phyloP scores from a whole-genome alignment of 2,113 vertebrate genomes.

The Bagarius yarrelli region DNA sequence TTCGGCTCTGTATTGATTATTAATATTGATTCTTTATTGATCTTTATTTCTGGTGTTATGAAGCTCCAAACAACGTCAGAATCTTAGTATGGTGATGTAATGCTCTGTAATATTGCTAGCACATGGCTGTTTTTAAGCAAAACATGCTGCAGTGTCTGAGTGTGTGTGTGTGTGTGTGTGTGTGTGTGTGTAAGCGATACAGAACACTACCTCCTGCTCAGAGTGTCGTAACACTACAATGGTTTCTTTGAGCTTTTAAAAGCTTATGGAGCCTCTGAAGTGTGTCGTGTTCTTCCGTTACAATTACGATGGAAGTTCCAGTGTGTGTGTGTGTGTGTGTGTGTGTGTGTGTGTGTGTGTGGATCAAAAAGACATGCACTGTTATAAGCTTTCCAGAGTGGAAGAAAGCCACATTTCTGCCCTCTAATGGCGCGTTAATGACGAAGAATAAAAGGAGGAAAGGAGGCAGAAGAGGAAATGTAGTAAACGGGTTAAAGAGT shows the following conservation, averaged over 20 bases:
- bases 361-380: conserved; percentile 12
- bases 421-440: conserved; percentile 47
- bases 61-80: not conserved
- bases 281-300: conserved; percentile 10
- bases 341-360: conserved; percentile 26
- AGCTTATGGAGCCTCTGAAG: conserved; percentile 9
- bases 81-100: not conserved
- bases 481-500: not conserved
- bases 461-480: not conserved
- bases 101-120: not conserved
- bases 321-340: conserved; percentile 12
- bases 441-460: conserved; percentile 30
- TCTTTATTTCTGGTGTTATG: not conserved
- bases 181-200: not conserved
- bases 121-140: conserved; percentile 1
- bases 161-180: not conserved
- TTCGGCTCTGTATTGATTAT: too few relatives aligned
- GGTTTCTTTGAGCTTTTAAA: conserved; percentile 20
- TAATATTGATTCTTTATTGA: too few relatives aligned
- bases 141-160: too few relatives aligned
- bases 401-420: conserved; percentile 34
- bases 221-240: conserved; percentile 3
- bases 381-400: conserved; percentile 30
- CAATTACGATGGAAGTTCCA: conserved; percentile 8
- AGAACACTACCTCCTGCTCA: conserved; percentile 5